These are phyloP conservation scores for Odontamblyopus rebecca DNA, from an alignment of 2,797 vertebrate genomes.

Conservation along the genomic window DNA sequence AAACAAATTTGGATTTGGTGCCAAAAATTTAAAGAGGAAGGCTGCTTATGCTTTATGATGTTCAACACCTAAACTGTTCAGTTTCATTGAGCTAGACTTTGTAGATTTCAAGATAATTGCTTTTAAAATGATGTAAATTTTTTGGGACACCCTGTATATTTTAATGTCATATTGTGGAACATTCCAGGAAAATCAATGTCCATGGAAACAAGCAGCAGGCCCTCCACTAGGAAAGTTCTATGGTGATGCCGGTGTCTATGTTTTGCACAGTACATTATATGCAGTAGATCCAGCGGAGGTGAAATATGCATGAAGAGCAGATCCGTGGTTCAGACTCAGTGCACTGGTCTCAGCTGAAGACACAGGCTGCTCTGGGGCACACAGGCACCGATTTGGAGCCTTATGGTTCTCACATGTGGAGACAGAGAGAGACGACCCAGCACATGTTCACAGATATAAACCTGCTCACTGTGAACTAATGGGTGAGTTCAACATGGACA, in stretches of 20 bases:
- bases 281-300: background rate
- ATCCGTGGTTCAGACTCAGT: background rate
- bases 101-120: too few species aligned
- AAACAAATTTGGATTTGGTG: too few species aligned
- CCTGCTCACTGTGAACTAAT: background rate
- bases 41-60: too few species aligned
- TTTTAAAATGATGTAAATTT: too few species aligned
- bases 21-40: too few species aligned
- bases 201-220: too few species aligned
- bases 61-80: too few species aligned
- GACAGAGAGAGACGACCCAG: background rate
- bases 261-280: background rate
- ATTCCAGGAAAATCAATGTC: too few species aligned
- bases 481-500: background rate
- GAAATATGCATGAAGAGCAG: background rate
- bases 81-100: too few species aligned
- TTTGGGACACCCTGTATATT: too few species aligned
- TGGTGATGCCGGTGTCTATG: too few species aligned
- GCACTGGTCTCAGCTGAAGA: background rate
- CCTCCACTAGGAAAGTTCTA: too few species aligned
- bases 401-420: background rate
- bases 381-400: background rate
- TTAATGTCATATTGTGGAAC: background rate
- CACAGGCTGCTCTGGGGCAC: background rate
- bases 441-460: background rate